Evolutionary conservation across 2,113 vertebrate species (phyloP).

Genomic region (Microtus oregoni): DNA sequence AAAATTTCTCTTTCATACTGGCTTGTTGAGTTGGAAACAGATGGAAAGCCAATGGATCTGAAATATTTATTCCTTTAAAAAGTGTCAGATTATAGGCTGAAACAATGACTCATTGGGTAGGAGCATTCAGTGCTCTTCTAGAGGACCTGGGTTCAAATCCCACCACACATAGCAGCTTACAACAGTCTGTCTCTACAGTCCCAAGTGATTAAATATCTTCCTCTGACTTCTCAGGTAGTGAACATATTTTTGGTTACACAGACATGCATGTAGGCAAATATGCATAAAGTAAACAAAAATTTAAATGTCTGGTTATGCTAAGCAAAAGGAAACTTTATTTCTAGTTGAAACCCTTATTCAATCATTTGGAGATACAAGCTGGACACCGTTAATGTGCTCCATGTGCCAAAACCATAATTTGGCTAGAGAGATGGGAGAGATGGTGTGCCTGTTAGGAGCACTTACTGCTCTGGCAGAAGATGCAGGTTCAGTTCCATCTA

Average conservation of each 20-base stretch:
- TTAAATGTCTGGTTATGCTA: neutral
- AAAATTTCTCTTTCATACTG: neutral
- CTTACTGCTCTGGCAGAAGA: neutral
- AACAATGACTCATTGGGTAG: neutral
- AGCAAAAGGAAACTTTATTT: neutral
- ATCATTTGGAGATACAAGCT: slow-evolving; percentile 10
- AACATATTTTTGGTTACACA: neutral
- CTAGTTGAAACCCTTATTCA: neutral
- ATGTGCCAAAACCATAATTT: slow-evolving; percentile 20
- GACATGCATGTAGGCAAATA: neutral
- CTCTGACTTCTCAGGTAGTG: neutral
- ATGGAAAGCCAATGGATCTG: slow-evolving; percentile 7
- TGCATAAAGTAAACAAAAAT: neutral
- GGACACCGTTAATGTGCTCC: neutral
- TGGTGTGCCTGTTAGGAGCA: neutral
- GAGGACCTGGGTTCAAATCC: neutral
- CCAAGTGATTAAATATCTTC: neutral
- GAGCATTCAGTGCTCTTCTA: too few species aligned
- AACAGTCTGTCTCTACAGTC: neutral
- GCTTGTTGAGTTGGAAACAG: slow-evolving; percentile 32
- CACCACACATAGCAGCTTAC: neutral
- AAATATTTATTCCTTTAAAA: neutral
- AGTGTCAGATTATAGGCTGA: neutral
- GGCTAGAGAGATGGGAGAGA: too few species aligned
- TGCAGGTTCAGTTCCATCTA: neutral